Base-by-base conservation (phyloP, 64 coral and sea anemone species). In the Montipora capricornis region DNA sequence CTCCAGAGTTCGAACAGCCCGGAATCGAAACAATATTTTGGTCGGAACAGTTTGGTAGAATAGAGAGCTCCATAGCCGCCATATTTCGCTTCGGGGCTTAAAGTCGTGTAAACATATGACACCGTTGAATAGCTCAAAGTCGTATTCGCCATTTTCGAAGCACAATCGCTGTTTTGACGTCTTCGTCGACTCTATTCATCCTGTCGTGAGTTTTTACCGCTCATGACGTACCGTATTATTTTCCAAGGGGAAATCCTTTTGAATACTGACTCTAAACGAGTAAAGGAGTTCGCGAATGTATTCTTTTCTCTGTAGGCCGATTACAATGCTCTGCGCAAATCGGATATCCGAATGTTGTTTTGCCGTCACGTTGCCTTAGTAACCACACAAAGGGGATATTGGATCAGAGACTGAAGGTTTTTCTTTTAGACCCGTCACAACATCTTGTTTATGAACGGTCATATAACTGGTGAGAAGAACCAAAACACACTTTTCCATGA, bases 321-420 rank as follows among this genome's bases (percentile, higher is more conserved):
- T 83, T 47, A 67, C 20, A 4, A 17, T 7, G 20, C 13, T 49
- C 0, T 20, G 66, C 70, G 82, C 82, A 85, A 37, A 85, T 85
- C 82, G 64, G 82, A 85, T 82, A 82, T 81, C 22, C 81, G 60
- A 62, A 83, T 47, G 44, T 84, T 85, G 82, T 85, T 85, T 85
- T 85, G 82, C 66, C 82, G 44, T 49, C 60, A 17, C 45, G 82
- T 85, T 68, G 82, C 82, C 47, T 11, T 7, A 64, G 45, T n/a
- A 68, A 49, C 82, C 45, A 8, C 2, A 68, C 82, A 85, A 37
- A 37, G 37, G 37, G 37, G 37, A 37, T 37, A 37, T 37, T 37
- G 37, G 37, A 37, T 37, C 37, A 37, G 37, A 37, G 37, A 37
- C 37, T 2, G 37, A 37, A 37, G 37, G 37, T 37, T 37, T 37